A percentile compares a stretch with the other conserved stretches of the same genome.
phyloP scores from a whole-genome alignment of 2,797 vertebrate species.

The Chiroxiphia lanceolata region DNA sequence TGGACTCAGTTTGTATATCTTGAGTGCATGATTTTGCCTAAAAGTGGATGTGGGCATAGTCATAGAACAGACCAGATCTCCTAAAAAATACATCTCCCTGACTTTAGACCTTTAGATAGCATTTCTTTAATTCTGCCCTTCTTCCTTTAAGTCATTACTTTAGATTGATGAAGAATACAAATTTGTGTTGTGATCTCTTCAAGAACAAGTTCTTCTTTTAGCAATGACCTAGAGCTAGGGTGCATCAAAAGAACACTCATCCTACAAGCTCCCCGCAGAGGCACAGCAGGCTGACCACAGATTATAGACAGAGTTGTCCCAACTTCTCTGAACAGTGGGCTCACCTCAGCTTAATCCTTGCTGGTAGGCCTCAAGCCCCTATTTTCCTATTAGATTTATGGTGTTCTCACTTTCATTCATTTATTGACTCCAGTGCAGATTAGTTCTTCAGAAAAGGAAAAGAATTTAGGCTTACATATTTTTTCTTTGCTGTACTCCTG shows the following conservation, averaged over 20 bases:
- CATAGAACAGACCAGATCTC: not conserved
- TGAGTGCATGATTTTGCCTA: not conserved
- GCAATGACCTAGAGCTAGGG: not conserved
- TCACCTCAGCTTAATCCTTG: not conserved
- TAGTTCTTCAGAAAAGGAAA: not conserved
- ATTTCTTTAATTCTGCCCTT: not conserved
- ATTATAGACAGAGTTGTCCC: not conserved
- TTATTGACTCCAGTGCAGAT: not conserved
- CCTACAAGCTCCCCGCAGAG: not conserved
- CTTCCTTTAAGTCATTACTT: not conserved
- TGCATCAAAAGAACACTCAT: not conserved
- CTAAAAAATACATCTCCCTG: not conserved
- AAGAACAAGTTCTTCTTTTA: not conserved
- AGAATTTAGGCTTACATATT: not conserved
- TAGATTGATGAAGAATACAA: not conserved
- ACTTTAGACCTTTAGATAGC: not conserved
- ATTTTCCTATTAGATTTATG: not conserved
- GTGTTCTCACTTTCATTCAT: not conserved
- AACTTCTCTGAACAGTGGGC: not conserved
- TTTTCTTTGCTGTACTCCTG: not conserved
- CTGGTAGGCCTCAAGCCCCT: not conserved
- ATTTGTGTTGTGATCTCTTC: not conserved
- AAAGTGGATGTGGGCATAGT: not conserved
- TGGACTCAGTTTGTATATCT: not conserved
- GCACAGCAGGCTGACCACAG: not conserved